Evolutionary conservation across 2,797 vertebrate species (phyloP).

Genomic region (Dryobates pubescens): DNA sequence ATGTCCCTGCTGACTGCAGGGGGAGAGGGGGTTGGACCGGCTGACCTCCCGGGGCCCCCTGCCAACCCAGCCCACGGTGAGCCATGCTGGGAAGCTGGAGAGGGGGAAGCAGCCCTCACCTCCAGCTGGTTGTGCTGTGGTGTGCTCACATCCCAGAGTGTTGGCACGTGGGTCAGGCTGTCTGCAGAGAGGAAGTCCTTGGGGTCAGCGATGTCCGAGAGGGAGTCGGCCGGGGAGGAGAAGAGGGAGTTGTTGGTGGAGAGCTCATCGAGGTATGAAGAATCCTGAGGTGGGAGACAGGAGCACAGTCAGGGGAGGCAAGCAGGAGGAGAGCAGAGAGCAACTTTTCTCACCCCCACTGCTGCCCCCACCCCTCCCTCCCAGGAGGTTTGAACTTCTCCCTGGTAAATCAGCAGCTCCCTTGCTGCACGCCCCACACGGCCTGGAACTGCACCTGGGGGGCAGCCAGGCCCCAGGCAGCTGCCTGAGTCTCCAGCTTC

Average conservation of each 20-base stretch:
- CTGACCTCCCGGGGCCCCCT: too few species aligned
- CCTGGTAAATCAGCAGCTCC: neutral
- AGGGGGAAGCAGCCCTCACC: constrained; percentile 73
- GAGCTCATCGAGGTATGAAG: constrained; percentile 89
- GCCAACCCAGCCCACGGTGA: too few species aligned
- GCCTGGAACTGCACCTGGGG: neutral
- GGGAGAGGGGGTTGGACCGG: too few species aligned
- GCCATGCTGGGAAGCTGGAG: neutral
- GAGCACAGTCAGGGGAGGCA: neutral
- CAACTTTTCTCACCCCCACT: too few species aligned
- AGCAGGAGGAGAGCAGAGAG: too few species aligned
- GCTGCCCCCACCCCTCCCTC: neutral
- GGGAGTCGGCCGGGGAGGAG: constrained; percentile 92
- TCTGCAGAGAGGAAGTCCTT: constrained; percentile 85
- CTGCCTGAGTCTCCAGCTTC: neutral
- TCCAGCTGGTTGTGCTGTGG: constrained; percentile 83
- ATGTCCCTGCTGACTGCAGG: too few species aligned
- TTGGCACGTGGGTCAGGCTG: constrained; percentile 87
- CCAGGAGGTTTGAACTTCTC: neutral
- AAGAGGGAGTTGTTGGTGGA: constrained; percentile 89
- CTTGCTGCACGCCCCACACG: neutral
- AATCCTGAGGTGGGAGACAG: constrained; percentile 78
- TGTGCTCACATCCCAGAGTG: constrained; percentile 91
- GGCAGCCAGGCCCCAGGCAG: neutral
- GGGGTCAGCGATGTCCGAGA: constrained; percentile 89